phyloP scores from a whole-genome alignment of 1,140 invertebrate species.

The Antheraea pernyi region DNA sequence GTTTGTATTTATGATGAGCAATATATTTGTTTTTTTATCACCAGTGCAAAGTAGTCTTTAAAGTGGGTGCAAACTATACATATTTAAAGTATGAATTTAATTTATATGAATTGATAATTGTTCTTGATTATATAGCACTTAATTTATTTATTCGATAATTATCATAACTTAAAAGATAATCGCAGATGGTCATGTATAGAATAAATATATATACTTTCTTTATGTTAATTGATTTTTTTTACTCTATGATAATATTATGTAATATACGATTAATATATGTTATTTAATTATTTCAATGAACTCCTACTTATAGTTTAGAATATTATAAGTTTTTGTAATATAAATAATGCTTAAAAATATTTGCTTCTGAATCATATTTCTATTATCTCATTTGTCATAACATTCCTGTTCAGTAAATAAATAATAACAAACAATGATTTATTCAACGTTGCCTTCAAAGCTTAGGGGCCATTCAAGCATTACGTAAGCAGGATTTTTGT shows the following conservation, averaged over 20 bases:
- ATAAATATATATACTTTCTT: slow-evolving; percentile 29
- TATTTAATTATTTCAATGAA: slow-evolving; percentile 58
- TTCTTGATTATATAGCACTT: neutral
- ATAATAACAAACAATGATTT: neutral
- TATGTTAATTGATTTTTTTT: slow-evolving; percentile 46
- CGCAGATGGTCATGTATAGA: neutral
- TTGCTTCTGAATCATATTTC: slow-evolving; percentile 32
- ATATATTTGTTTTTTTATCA: neutral
- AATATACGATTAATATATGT: slow-evolving; percentile 54
- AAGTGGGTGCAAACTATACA: neutral
- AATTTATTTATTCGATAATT: neutral
- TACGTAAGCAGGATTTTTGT: too few relatives aligned
- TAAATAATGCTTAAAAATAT: slow-evolving; percentile 41
- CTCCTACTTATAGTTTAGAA: slow-evolving; percentile 43
- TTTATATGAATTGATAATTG: neutral
- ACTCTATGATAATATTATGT: slow-evolving; percentile 50
- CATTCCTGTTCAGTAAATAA: slow-evolving; percentile 24
- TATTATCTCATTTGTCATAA: slow-evolving; percentile 26
- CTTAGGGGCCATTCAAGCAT: too few relatives aligned
- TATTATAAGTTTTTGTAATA: slow-evolving; percentile 34
- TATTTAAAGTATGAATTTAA: neutral
- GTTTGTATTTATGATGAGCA: neutral
- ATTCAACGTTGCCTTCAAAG: neutral
- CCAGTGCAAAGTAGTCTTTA: neutral
- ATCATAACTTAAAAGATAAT: neutral